phyloP scores from a whole-genome alignment of 2,888 invertebrate species.

The Craniophora ligustri region DNA sequence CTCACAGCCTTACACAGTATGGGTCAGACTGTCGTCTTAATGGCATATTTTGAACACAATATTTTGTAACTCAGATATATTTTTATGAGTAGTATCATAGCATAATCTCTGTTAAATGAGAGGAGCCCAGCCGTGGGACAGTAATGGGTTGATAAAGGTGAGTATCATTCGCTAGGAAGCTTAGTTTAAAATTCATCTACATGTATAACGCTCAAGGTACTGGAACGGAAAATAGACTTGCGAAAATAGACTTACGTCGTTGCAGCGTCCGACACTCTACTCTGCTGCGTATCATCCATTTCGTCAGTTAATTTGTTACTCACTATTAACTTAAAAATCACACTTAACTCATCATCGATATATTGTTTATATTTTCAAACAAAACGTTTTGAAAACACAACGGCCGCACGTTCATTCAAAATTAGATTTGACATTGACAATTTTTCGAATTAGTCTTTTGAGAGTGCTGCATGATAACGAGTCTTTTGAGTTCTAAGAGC shows the following conservation, averaged over 20 bases:
- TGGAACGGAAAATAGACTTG: no score
- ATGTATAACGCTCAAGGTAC: no score
- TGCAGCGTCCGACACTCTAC: constrained; percentile 64
- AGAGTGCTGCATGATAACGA: background rate
- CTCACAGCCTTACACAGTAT: no score
- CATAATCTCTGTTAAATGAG: no score
- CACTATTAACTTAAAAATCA: constrained; percentile 6
- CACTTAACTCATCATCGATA: constrained; percentile 25
- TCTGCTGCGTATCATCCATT: constrained; percentile 77
- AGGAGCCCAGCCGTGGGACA: no score
- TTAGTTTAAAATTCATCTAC: no score
- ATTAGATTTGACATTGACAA: constrained; percentile 44
- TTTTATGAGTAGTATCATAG: no score
- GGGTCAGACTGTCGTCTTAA: no score
- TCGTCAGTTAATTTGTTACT: constrained; percentile 24
- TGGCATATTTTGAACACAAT: no score
- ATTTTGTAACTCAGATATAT: no score
- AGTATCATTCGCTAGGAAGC: no score
- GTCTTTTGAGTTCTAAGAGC: constrained; percentile 4
- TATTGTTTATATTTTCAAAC: constrained; percentile 40
- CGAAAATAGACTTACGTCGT: constrained; percentile 72
- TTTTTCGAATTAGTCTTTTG: constrained; percentile 16
- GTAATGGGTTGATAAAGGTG: no score
- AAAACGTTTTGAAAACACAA: constrained; percentile 44
- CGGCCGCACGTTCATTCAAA: constrained; percentile 46